Evolutionary conservation across 1,140 invertebrate genomes (phyloP).

Genomic region (Charaxes varanes): DNA sequence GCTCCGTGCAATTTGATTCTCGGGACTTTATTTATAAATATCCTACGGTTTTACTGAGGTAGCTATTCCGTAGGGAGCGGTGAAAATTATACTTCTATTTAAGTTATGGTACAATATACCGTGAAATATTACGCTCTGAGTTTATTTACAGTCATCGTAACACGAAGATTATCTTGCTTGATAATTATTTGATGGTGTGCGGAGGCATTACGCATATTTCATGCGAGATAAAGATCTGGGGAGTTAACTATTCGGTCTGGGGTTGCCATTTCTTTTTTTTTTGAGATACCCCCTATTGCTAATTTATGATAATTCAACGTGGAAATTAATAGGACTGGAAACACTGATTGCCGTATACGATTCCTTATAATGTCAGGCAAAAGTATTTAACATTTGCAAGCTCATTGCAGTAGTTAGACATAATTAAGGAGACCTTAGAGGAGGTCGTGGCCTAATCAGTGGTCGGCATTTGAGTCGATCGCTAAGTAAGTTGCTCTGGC

Average conservation of each 20-base stretch:
- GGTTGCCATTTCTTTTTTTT: constrained; percentile 11
- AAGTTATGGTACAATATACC: constrained; percentile 43
- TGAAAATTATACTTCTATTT: constrained; percentile 44
- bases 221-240: constrained; percentile 20
- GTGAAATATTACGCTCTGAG: constrained; percentile 36
- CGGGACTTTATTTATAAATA: constrained; percentile 47
- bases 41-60: constrained; percentile 57
- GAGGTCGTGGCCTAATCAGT: too few relatives aligned
- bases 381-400: too few relatives aligned
- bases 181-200: constrained; percentile 31
- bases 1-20: constrained; percentile 55
- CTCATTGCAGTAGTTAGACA: too few relatives aligned
- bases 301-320: constrained; percentile 20
- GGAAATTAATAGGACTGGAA: constrained; percentile 7
- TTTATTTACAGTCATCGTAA: constrained; percentile 28
- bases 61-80: constrained; percentile 38
- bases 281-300: constrained; percentile 19
- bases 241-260: constrained; percentile 5
- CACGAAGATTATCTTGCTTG: constrained; percentile 22
- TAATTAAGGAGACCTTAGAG: too few relatives aligned
- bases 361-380: constrained; percentile 2
- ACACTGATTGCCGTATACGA: constrained; percentile 5
- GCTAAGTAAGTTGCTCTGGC: too few relatives aligned
- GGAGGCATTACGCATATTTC: constrained; percentile 20
- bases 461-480: too few relatives aligned